These are phyloP conservation scores for Leptodirus hochenwartii DNA, from an alignment of 2,888 invertebrate genomes.

Conservation along the genomic window DNA sequence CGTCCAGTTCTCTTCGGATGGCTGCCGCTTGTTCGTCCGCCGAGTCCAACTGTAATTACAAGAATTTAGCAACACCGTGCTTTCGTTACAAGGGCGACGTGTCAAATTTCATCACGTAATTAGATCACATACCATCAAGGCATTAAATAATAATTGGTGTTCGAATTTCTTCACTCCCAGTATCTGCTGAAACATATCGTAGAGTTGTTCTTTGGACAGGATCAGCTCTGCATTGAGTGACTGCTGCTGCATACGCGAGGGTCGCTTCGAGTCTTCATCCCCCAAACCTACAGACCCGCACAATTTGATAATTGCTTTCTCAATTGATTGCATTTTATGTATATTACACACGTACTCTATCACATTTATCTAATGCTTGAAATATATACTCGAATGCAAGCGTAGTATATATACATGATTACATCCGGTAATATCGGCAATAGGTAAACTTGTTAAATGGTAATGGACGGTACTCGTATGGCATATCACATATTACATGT, in stretches of 20 bases:
- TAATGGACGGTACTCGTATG: too few relatives aligned
- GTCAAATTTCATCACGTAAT: not conserved
- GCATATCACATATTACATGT: too few relatives aligned
- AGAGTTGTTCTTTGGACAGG: conserved; percentile 95
- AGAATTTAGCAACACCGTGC: not conserved
- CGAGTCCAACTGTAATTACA: conserved; percentile 69
- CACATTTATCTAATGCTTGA: too few relatives aligned
- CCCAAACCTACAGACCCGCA: conserved; percentile 41
- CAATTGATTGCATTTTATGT: too few relatives aligned
- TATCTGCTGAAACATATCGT: conserved; percentile 99
- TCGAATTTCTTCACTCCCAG: conserved; percentile 98
- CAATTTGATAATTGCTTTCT: too few relatives aligned
- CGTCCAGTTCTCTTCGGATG: conserved; percentile 94
- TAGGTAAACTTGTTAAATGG: too few relatives aligned
- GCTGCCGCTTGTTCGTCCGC: conserved; percentile 99
- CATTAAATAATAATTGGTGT: conserved; percentile 97
- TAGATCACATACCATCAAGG: conserved; percentile 54
- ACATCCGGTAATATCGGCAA: too few relatives aligned
- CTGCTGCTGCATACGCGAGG: conserved; percentile 75
- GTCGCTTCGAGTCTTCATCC: conserved; percentile 75
- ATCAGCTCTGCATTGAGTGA: conserved; percentile 84
- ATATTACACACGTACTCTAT: too few relatives aligned
- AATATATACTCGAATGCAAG: too few relatives aligned
- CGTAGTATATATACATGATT: too few relatives aligned
- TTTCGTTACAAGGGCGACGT: not conserved